Base-by-base conservation (phyloP, 2,797 vertebrate genomes). In the Pangasius mekongensis region DNA sequence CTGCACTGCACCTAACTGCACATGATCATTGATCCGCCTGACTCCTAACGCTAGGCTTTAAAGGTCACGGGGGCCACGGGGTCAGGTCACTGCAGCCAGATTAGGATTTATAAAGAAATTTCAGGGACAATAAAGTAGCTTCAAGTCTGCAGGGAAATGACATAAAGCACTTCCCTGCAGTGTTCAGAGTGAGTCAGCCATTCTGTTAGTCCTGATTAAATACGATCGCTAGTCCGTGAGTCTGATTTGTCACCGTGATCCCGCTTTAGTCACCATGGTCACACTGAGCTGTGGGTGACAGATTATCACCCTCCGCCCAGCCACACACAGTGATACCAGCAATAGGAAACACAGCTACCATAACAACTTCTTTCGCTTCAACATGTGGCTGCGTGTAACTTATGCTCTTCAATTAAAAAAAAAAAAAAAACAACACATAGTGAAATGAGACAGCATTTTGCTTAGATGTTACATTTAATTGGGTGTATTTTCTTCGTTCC, bases 21-120 rank as follows among this genome's bases (percentile, higher is more conserved):
- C 56, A 78, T 0, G 10, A 52, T 66, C 49, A 76, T 87, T 54
- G 62, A 89, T 88, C 24, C 0, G 58, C 36, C 49, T 62, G 86
- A 56, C 81, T 67, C 62, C 81, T 36, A 52, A 83, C 60, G 9
- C 36, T 30, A 78, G 60, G 67, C 43, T 54, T 78, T 85, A 86
- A 85, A 86, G 88, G 84, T 87, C 80, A 87, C 24, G 16, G 7
- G n/a, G 80, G 83, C 87, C 86, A 88, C 47, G 73, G 87, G 87
- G 90, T 90, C 47, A 66, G 87, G 84, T 80, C 87, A 87, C n/a
- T 77, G 27, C 73, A 85, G 27, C 52, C 56, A 30, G 64, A 54
- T 87, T 49, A 87, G 39, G 85, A 90, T 86, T 88, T 83, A 87
- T 88, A 89, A 22, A 67, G 83, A 73, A 73, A 83, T 54, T 52